phyloP scores from a whole-genome alignment of 1,140 invertebrate genomes.

The Orius laevigatus region DNA sequence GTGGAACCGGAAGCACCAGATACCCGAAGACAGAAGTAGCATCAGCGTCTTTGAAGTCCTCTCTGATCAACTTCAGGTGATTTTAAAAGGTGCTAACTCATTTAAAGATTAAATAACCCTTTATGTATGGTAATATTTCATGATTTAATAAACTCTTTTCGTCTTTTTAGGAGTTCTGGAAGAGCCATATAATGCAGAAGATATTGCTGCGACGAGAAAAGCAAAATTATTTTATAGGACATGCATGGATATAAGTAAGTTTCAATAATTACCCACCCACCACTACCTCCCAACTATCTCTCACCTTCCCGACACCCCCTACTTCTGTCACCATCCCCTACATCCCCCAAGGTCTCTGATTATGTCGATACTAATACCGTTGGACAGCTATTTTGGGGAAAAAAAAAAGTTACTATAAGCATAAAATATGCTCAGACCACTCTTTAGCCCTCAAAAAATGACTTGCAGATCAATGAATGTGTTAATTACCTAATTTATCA shows the following conservation, averaged over 20 bases:
- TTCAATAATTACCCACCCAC: too few species aligned
- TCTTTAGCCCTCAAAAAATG: too few species aligned
- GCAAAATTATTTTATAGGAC: constrained; percentile 73
- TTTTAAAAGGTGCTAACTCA: constrained; percentile 42
- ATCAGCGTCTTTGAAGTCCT: constrained; percentile 81
- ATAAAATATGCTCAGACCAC: too few species aligned
- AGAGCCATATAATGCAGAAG: constrained; percentile 40
- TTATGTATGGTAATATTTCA: background rate
- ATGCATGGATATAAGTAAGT: constrained; percentile 77
- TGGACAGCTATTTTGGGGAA: too few species aligned
- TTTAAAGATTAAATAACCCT: constrained; percentile 9
- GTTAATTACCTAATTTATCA: too few species aligned
- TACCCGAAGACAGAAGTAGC: constrained; percentile 73
- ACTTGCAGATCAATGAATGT: too few species aligned
- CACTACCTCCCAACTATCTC: too few species aligned
- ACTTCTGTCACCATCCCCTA: too few species aligned
- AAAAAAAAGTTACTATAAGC: too few species aligned
- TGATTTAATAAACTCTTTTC: background rate
- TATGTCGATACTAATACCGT: too few species aligned
- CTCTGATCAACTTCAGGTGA: constrained; percentile 70
- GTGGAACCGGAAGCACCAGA: constrained; percentile 77
- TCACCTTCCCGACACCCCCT: too few species aligned
- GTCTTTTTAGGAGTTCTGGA: constrained; percentile 42
- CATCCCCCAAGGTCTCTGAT: too few species aligned
- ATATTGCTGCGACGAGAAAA: constrained; percentile 58